Base-by-base conservation (phyloP, 1,140 invertebrate species). In the Conus ventricosus region DNA sequence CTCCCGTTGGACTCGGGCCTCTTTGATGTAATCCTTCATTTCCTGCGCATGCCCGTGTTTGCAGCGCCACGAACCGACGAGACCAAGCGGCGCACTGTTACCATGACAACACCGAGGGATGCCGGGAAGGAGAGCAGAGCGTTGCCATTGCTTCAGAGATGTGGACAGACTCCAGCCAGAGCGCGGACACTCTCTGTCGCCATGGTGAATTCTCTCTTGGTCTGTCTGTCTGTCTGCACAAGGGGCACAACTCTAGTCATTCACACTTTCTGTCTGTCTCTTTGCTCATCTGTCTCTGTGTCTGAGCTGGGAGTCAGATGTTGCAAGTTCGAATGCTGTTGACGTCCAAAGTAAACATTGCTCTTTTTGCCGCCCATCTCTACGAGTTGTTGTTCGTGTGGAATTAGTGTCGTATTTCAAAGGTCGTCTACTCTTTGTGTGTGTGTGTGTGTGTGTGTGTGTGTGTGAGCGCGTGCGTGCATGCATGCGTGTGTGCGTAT, bases 181-280 rank as follows among this genome's bases (percentile, higher is more conserved):
- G 67, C 20, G 67, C 67, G 11, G 13, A 71, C 67, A n/a, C 67
- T n/a, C 15, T 71, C 67, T 71, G 67, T 4, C 67, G 20, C 13
- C 67, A 71, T 23, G 67, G 67, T 71, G 13, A 23, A 20, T 71
- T 80, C 78, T 39, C 5, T 80, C 78, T 1, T 6, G 15, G 78
- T 80, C 78, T 80, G 78, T 80, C 78, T 39, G n/a, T 80, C 78
- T 80, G 78, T 80, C 78, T 80, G 78, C 39, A n/a, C 39, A 39
- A 39, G 39, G 39, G 78, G 27, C 57, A 6, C 53, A 51, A 8
- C 51, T 27, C 23, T 25, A 7, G 4, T 84, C 53, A 25, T 27
- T 84, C 82, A n/a, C 23, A 15, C 82, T 51, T 5, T 54, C 25
- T 54, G 5, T 54, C 55, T 84, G 6, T 84, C 51, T 84, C 54